Percentiles rank a stretch among this genome's conserved stretches.
These are phyloP conservation scores for Atherinomorus stipes DNA, from an alignment of 2,113 vertebrate genomes.

Conservation along the genomic window DNA sequence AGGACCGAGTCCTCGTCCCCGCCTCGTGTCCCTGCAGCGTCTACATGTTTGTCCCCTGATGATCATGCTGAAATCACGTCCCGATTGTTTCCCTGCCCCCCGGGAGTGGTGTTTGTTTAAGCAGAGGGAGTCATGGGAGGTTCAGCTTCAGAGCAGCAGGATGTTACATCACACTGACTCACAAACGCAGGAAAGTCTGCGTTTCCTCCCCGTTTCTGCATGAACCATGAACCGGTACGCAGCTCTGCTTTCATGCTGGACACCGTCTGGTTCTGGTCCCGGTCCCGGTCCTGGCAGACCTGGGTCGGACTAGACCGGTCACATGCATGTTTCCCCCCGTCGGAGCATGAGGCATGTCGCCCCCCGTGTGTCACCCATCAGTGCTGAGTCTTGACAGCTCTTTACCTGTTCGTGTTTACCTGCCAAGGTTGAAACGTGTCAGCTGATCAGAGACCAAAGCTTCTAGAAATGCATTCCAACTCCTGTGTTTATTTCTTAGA, in stretches of 20 bases:
- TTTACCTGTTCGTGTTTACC: constrained; percentile 35
- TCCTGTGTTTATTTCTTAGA: not conserved
- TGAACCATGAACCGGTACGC: not conserved
- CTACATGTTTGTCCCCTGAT: constrained; percentile 20
- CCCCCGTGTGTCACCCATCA: constrained; percentile 16
- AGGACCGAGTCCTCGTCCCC: constrained; percentile 54
- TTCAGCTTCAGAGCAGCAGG: too few relatives aligned
- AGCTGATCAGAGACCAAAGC: not conserved
- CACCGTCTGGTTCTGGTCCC: too few relatives aligned
- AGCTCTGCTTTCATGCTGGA: constrained; percentile 31
- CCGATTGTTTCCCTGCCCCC: not conserved
- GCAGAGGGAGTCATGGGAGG: too few relatives aligned
- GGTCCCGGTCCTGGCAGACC: too few relatives aligned
- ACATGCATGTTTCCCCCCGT: constrained; percentile 68
- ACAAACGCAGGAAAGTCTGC: not conserved
- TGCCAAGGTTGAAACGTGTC: not conserved
- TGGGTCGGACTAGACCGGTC: constrained; percentile 18
- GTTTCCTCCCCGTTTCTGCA: too few relatives aligned
- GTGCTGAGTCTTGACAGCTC: constrained; percentile 65
- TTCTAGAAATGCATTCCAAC: not conserved
- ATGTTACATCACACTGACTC: too few relatives aligned
- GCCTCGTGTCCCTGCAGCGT: constrained; percentile 48
- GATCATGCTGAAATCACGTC: not conserved
- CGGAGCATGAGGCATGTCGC: constrained; percentile 71
- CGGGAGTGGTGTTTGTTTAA: too few relatives aligned